Conservation (phyloP, 2,113 vertebrate species). For the Tretioscincus oriximinensis region DNA sequence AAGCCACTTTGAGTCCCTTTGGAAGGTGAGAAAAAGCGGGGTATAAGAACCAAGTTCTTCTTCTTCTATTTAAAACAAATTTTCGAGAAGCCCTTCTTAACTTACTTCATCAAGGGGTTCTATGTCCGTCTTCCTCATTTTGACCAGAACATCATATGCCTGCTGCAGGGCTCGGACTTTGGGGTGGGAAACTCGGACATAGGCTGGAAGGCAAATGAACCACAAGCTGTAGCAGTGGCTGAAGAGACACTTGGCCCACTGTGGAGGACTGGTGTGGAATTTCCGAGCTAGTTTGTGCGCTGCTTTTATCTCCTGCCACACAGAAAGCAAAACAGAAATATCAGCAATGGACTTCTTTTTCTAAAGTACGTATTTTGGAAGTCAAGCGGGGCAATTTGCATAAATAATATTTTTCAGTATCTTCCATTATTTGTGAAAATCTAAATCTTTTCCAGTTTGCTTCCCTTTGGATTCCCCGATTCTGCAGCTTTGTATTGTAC, state of each 20-base stretch:
- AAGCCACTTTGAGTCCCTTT: too few relatives aligned
- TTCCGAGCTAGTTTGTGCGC: conserved; percentile 92
- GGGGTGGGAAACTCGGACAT: conserved; percentile 82
- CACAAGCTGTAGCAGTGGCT: conserved; percentile 96
- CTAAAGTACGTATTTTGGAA: not conserved
- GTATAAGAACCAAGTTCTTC: too few relatives aligned
- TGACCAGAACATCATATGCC: conserved; percentile 88
- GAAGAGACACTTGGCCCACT: conserved; percentile 94
- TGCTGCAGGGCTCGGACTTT: conserved; percentile 90
- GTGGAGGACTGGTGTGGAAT: conserved; percentile 82
- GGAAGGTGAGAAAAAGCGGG: too few relatives aligned
- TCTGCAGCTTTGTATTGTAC: too few relatives aligned
- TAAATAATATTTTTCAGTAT: not conserved
- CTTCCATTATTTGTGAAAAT: not conserved
- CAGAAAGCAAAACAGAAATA: conserved; percentile 36
- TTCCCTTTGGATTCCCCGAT: not conserved
- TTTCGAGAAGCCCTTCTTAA: too few relatives aligned
- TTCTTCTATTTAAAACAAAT: too few relatives aligned
- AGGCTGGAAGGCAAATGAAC: conserved; percentile 96
- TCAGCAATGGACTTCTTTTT: not conserved
- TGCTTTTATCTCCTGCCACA: conserved; percentile 90
- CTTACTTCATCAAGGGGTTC: conserved; percentile 93
- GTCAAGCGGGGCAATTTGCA: not conserved
- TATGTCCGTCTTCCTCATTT: conserved; percentile 91
- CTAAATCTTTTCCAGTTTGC: not conserved